A percentile compares a stretch with the other conserved stretches of the same genome.
Evolutionary conservation across 2,113 vertebrate genomes (phyloP).

Genomic region (Shinisaurus crocodilurus): DNA sequence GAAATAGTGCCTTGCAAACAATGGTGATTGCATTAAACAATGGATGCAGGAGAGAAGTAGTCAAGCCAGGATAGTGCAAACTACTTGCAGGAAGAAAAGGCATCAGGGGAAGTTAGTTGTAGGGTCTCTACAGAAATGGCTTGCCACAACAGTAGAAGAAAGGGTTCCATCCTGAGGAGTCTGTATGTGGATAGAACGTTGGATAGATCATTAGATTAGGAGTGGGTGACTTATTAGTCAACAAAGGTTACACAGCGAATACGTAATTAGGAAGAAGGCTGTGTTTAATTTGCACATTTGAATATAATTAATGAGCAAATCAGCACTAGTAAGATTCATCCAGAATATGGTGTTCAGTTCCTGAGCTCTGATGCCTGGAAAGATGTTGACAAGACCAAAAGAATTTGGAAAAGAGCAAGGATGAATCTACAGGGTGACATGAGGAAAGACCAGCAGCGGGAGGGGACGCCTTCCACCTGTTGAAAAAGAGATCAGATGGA

Average conservation of each 20-base stretch:
- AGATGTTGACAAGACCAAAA: background rate
- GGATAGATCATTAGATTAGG: background rate
- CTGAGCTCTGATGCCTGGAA: constrained; percentile 8
- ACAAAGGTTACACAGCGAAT: background rate
- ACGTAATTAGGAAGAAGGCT: background rate
- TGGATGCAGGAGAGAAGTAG: background rate
- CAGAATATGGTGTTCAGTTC: constrained; percentile 7
- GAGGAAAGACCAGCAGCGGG: background rate
- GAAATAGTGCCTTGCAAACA: background rate
- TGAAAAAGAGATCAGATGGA: background rate
- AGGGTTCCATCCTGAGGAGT: background rate
- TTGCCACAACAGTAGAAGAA: background rate
- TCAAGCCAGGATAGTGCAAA: constrained; percentile 13
- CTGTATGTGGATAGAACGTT: background rate
- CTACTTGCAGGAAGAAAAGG: background rate
- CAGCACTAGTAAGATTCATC: background rate
- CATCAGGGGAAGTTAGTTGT: background rate
- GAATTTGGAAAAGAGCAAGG: constrained; percentile 1
- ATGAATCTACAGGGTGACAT: background rate
- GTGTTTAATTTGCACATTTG: constrained; percentile 22
- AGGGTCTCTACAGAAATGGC: background rate
- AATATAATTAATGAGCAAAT: constrained; percentile 22
- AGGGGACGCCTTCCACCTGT: background rate
- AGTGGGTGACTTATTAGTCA: background rate
- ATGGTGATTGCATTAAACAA: constrained; percentile 4